Conservation (phyloP, 2,888 invertebrate species). For the Frankliniella intonsa region DNA sequence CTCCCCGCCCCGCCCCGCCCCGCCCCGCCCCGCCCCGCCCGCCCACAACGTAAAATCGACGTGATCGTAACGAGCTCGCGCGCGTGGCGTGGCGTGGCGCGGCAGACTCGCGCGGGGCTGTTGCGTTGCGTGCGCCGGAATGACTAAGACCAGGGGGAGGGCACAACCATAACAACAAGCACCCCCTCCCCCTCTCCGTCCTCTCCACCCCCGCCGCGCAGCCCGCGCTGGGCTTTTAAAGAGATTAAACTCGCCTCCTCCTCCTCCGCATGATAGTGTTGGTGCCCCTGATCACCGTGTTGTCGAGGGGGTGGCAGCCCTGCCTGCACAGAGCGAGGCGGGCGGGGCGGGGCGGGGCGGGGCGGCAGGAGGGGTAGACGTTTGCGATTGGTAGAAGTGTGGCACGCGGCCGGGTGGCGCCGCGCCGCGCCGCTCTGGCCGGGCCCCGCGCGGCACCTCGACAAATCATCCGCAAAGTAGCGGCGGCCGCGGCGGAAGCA, state of each 20-base stretch:
- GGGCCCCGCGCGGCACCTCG: too few species aligned
- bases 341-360: too few species aligned
- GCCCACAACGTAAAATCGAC: not conserved
- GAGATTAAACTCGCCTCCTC: conserved; percentile 4
- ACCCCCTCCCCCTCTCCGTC: conserved; percentile 41
- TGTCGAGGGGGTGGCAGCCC: not conserved
- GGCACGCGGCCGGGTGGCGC: not conserved
- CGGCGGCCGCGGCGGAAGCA: too few species aligned
- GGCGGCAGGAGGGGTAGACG: conserved; percentile 35
- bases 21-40: not conserved
- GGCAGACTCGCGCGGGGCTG: not conserved
- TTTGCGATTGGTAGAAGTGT: not conserved
- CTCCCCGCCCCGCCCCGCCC: not conserved
- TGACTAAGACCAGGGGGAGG: conserved; percentile 13
- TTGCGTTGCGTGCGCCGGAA: not conserved
- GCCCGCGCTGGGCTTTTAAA: conserved; percentile 4
- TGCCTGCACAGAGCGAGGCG: not conserved
- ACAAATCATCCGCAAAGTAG: too few species aligned
- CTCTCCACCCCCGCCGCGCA: conserved; percentile 42
- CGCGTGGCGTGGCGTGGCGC: not conserved
- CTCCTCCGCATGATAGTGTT: too few species aligned
- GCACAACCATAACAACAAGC: not conserved
- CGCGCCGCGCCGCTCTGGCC: not conserved
- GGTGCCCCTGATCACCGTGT: conserved; percentile 3
- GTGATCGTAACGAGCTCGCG: not conserved